Conservation (phyloP, 2,888 invertebrate genomes). For the Synanthedon myopaeformis region DNA sequence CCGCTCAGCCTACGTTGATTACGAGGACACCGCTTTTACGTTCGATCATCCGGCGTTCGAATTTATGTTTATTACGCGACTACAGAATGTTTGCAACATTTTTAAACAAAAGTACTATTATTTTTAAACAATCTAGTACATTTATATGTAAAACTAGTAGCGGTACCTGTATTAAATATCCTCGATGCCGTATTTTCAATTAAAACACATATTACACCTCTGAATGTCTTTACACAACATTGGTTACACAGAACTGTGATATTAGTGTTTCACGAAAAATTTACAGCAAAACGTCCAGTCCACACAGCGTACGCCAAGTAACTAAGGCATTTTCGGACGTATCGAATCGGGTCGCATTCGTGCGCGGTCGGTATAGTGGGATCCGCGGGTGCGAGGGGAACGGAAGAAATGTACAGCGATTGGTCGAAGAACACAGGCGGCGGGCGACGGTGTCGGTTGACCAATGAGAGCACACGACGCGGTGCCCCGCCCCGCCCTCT, state of each 20-base stretch:
- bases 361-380: conserved; percentile 63
- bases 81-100: conserved; percentile 11
- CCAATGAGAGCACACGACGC: conserved; percentile 42
- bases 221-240: conserved; percentile 3
- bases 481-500: conserved; percentile 57
- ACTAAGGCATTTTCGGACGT: conserved; percentile 69
- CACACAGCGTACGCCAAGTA: conserved; percentile 58
- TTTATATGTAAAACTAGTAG: conserved; percentile 6
- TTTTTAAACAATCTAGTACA: conserved; percentile 9
- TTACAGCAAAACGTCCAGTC: conserved; percentile 51
- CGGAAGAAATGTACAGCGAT: conserved; percentile 25
- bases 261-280: conserved; percentile 29
- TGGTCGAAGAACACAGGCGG: conserved; percentile 46
- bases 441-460: conserved; percentile 32
- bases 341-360: conserved; percentile 65
- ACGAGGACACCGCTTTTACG: conserved; percentile 71
- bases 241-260: conserved; percentile 12
- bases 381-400: conserved; percentile 49
- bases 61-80: conserved; percentile 8
- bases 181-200: conserved; percentile 1
- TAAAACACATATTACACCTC: conserved; percentile 4
- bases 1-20: conserved; percentile 67
- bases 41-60: conserved; percentile 57
- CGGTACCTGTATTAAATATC: conserved; percentile 29
- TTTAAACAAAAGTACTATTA: conserved; percentile 11